These are phyloP conservation scores for Perca schrenkii DNA, from an alignment of 2,113 vertebrate species.

Conservation along the genomic window DNA sequence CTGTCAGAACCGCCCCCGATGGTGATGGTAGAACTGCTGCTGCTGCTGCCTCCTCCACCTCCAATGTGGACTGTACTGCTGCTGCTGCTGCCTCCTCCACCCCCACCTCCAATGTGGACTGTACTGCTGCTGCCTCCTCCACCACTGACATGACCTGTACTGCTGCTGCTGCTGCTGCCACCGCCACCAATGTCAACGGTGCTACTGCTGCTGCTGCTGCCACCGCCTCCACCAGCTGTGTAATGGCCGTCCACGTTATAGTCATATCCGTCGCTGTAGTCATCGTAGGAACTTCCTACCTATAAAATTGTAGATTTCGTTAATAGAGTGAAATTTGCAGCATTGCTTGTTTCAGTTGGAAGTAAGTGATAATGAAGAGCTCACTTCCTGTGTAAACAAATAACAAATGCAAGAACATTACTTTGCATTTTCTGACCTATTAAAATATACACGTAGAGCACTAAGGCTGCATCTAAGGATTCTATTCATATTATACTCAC, in stretches of 20 bases:
- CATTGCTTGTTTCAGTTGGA: not conserved
- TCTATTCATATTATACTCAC: too few relatives aligned
- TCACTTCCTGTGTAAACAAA: not conserved
- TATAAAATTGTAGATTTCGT: conserved; percentile 35
- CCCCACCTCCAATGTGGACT: conserved; percentile 9
- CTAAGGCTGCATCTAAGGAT: too few relatives aligned
- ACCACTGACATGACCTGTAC: not conserved
- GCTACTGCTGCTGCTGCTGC: conserved; percentile 29
- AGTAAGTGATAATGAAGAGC: not conserved
- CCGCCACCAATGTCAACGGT: conserved; percentile 42
- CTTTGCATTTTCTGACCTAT: too few relatives aligned
- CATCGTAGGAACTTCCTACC: conserved; percentile 64
- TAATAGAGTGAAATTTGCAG: not conserved
- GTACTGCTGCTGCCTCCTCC: conserved; percentile 13
- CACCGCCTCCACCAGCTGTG: conserved; percentile 51
- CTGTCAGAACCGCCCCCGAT: conserved; percentile 49
- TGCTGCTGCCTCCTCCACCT: conserved; percentile 2
- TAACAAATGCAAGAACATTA: too few relatives aligned
- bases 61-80: conserved; percentile 19
- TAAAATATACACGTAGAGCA: too few relatives aligned
- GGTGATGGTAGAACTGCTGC: conserved; percentile 58
- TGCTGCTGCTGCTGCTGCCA: conserved; percentile 26
- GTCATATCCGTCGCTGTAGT: conserved; percentile 69
- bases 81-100: conserved; percentile 45
- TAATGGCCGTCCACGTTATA: conserved; percentile 65